Evolutionary conservation across 2,113 vertebrate species (phyloP).

Genomic region (Axis porcinus): DNA sequence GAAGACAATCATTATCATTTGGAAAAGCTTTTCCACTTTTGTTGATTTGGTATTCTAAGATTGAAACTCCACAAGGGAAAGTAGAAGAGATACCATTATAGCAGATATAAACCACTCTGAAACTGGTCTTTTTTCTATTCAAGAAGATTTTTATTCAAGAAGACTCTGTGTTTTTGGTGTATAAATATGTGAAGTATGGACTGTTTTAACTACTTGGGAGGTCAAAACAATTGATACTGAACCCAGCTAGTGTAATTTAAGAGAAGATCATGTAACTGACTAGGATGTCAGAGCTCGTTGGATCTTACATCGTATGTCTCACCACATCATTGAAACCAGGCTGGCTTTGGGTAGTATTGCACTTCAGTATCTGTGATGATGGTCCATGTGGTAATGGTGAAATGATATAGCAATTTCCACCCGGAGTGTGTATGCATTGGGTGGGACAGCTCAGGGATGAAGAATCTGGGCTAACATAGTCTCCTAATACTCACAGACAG

Average conservation of each 20-base stretch:
- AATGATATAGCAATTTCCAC: not conserved
- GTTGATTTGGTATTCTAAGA: not conserved
- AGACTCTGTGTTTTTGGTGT: not conserved
- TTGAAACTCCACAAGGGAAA: not conserved
- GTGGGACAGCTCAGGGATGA: not conserved
- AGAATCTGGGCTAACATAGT: not conserved
- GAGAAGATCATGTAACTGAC: not conserved
- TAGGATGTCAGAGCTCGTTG: not conserved
- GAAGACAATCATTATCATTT: not conserved
- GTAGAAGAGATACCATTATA: not conserved
- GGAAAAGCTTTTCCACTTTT: not conserved
- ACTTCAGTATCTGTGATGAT: not conserved
- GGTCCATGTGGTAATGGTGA: not conserved
- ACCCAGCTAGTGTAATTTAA: not conserved
- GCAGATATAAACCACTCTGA: not conserved
- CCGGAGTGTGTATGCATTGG: not conserved
- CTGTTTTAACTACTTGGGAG: constrained; percentile 9
- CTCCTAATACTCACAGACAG: not conserved
- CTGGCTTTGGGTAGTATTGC: not conserved
- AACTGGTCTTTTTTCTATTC: not conserved
- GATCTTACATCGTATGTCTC: not conserved
- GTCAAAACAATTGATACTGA: not conserved
- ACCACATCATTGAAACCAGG: not conserved
- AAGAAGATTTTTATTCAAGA: not conserved
- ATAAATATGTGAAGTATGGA: not conserved